These are phyloP conservation scores for Perognathus longimembris DNA, from an alignment of 2,113 vertebrate species.

Conservation along the genomic window DNA sequence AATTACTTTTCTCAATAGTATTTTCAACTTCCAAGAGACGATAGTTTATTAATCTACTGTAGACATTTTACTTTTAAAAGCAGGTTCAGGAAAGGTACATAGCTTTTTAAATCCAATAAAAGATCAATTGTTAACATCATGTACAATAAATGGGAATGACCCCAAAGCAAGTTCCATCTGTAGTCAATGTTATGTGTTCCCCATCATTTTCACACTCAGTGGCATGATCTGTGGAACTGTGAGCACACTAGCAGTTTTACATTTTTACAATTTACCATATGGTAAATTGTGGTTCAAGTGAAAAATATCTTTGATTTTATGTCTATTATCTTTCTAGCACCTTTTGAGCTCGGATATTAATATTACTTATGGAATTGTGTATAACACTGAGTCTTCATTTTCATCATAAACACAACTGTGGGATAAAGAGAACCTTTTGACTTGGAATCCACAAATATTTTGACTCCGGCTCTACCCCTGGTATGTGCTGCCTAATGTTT, in stretches of 20 bases:
- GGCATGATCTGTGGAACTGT: neutral
- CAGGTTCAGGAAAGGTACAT: neutral
- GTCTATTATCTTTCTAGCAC: conserved; percentile 11
- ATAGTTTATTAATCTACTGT: neutral
- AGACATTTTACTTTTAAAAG: conserved; percentile 10
- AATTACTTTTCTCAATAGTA: neutral
- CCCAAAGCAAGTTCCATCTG: neutral
- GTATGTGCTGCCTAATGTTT: neutral
- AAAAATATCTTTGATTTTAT: conserved; percentile 36
- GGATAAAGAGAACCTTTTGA: neutral
- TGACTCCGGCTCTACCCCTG: neutral
- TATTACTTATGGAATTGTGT: conserved; percentile 23
- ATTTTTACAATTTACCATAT: neutral
- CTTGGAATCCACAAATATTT: neutral
- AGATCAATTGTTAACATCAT: neutral
- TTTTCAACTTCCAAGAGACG: neutral
- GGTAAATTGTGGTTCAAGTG: conserved; percentile 27
- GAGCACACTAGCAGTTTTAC: rapidly evolving
- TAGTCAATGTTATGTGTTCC: neutral
- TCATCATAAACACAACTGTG: neutral
- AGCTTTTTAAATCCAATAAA: neutral
- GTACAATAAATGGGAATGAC: neutral
- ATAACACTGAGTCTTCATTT: neutral
- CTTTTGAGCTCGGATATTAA: neutral
- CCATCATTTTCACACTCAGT: rapidly evolving